These are phyloP conservation scores for Morone chrysops DNA, from an alignment of 2,113 vertebrate genomes.

Conservation along the genomic window DNA sequence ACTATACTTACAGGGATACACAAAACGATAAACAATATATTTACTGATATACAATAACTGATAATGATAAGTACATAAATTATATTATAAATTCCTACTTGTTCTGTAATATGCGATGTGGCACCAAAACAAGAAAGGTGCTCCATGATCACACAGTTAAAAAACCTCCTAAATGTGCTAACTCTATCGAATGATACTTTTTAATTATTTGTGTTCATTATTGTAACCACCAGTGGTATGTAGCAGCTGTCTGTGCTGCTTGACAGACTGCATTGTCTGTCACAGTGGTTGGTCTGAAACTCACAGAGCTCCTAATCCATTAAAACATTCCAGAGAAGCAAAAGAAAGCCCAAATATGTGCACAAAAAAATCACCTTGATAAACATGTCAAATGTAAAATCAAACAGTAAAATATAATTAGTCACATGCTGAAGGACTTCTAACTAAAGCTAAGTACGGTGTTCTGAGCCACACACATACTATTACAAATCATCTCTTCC, in stretches of 20 bases:
- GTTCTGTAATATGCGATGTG: neutral
- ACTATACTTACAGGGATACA: neutral
- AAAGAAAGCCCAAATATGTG: conserved; percentile 1
- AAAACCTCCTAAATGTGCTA: neutral
- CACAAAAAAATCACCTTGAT: conserved; percentile 16
- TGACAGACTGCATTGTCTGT: conserved; percentile 61
- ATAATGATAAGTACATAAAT: neutral
- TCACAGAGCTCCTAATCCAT: conserved; percentile 50
- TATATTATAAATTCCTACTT: neutral
- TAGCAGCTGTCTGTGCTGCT: conserved; percentile 60
- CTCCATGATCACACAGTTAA: neutral
- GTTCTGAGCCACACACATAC: neutral
- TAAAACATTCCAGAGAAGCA: conserved; percentile 60
- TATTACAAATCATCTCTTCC: neutral
- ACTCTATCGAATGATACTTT: neutral
- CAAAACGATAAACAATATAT: neutral
- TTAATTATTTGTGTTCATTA: neutral
- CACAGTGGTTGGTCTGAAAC: conserved; percentile 62
- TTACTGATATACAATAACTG: neutral
- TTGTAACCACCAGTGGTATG: conserved; percentile 47
- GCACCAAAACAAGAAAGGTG: neutral
- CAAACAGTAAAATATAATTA: neutral
- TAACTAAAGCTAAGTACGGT: neutral
- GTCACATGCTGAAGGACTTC: neutral
- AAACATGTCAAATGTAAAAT: neutral